Conservation (phyloP, 2,113 vertebrate species). For the Psittacula cyanocephala region DNA sequence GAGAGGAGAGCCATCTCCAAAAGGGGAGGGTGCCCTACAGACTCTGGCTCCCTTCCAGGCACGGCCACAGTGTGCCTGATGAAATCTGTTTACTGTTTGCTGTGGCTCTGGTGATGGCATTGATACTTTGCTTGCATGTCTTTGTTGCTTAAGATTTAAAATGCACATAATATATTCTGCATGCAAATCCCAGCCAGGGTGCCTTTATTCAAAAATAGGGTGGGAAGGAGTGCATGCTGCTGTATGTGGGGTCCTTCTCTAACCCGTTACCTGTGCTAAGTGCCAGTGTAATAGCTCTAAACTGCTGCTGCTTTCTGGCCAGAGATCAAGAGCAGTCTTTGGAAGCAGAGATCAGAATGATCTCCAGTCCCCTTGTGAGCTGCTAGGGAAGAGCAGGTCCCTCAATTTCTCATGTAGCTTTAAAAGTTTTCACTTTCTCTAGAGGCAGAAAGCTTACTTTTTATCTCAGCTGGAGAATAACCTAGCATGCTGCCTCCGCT, state of each 20-base stretch:
- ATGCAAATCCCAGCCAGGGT: constrained; percentile 25
- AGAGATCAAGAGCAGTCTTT: neutral
- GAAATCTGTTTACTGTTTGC: constrained; percentile 62
- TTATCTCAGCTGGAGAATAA: neutral
- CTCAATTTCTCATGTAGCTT: neutral
- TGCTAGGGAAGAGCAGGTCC: neutral
- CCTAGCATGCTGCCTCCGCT: neutral
- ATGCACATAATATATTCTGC: constrained; percentile 33
- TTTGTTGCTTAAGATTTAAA: constrained; percentile 51
- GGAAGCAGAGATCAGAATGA: neutral
- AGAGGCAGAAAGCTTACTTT: neutral
- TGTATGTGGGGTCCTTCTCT: constrained; percentile 39
- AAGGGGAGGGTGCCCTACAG: constrained; percentile 65
- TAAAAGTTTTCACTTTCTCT: neutral
- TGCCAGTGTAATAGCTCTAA: neutral
- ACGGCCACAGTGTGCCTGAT: constrained; percentile 52
- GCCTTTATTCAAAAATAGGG: neutral
- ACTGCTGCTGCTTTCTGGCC: constrained; percentile 28
- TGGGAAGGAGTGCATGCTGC: constrained; percentile 67
- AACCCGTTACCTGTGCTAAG: neutral
- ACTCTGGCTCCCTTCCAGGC: constrained; percentile 68
- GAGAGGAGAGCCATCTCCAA: constrained; percentile 73
- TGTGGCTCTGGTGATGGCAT: constrained; percentile 62
- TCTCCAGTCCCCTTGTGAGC: neutral
- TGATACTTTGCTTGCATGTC: constrained; percentile 62